Conservation (phyloP, 2,888 invertebrate genomes). For the Neelides folsomi region DNA sequence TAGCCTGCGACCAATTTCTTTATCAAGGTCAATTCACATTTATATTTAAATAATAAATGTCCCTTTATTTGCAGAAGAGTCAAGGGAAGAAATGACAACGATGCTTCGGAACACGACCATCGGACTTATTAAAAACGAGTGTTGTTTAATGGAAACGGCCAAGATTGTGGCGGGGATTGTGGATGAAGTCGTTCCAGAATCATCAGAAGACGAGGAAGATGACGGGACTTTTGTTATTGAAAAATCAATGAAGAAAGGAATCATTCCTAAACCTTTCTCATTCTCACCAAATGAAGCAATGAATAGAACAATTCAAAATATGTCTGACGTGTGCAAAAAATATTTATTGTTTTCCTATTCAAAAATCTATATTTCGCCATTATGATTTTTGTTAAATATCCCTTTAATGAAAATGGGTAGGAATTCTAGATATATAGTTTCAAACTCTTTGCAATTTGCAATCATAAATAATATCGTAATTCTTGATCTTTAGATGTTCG, state of each 20-base stretch:
- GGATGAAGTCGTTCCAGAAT: conserved; percentile 17
- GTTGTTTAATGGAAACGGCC: conserved; percentile 15
- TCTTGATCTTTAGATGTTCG: conserved; percentile 11
- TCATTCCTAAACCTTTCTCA: neutral
- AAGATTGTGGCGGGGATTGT: conserved; percentile 19
- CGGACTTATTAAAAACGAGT: conserved; percentile 17
- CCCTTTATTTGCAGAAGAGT: neutral
- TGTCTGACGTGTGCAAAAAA: neutral
- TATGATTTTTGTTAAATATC: too few species aligned
- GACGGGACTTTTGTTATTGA: neutral
- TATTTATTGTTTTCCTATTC: too few species aligned
- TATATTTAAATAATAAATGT: too few species aligned
- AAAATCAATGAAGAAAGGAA: neutral
- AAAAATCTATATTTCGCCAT: too few species aligned
- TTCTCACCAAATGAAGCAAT: neutral
- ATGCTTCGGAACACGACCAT: conserved; percentile 12
- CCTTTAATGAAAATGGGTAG: too few species aligned
- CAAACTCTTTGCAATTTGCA: too few species aligned
- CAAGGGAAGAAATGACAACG: neutral
- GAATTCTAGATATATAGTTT: too few species aligned
- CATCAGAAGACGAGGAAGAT: conserved; percentile 11
- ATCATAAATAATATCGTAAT: too few species aligned
- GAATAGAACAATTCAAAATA: neutral
- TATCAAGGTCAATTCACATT: too few species aligned
- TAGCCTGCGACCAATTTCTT: too few species aligned